Evolutionary conservation across 1,140 invertebrate species (phyloP).

Genomic region (Calliphora vicina): DNA sequence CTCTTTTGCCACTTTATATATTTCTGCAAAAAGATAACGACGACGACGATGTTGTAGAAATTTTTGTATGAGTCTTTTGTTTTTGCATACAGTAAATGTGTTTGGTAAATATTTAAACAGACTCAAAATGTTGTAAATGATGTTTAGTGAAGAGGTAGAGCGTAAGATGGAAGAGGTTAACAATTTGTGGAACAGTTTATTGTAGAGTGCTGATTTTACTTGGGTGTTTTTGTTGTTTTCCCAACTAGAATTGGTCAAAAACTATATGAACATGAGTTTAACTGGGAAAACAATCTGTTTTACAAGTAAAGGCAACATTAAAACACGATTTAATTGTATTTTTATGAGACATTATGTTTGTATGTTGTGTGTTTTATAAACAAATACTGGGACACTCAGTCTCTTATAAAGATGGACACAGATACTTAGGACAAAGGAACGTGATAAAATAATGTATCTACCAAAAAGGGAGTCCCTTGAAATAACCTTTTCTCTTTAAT

Average conservation of each 20-base stretch:
- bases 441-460: no score
- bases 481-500: no score
- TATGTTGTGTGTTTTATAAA: neutral
- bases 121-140: neutral
- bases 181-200: no score
- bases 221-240: neutral
- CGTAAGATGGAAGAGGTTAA: neutral
- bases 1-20: conserved; percentile 6
- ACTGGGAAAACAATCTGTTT: neutral
- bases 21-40: neutral
- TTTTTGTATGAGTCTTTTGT: neutral
- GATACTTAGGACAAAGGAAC: no score
- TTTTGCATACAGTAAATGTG: neutral
- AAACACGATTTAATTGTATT: neutral
- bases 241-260: neutral
- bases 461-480: neutral
- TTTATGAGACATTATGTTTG: neutral
- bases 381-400: neutral
- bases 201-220: no score
- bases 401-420: neutral
- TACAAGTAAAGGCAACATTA: neutral
- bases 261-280: neutral
- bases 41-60: neutral
- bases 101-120: neutral
- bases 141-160: neutral